Evolutionary conservation across 1,140 invertebrate species (phyloP), one percentile per base, ranked within the genome.

Genomic region (Drosophila cardini): DNA sequence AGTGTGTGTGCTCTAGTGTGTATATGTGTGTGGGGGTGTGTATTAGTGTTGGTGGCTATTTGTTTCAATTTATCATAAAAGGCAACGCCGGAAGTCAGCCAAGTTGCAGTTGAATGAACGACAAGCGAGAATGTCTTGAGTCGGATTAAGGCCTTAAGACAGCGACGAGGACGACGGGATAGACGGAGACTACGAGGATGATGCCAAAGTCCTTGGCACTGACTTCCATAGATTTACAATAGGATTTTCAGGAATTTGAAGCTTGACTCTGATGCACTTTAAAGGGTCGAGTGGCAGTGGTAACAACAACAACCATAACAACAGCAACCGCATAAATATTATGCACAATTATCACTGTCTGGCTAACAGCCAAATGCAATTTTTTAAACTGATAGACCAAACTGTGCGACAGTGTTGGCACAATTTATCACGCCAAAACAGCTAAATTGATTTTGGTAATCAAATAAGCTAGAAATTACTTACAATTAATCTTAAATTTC

Each of bases 21-120:
- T 43, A 53, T 50, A 56, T 42, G 78, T 36, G 36, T 18, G 55
- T 42, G 65, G 62, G 69, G 57, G 50, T 71, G 52, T 63, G 56
- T 26, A 32, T 26, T 26, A 13, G 50, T 64, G 58, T 65, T 70
- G 72, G 61, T 87, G 84, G 84, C 84, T 87, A 87, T 87, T 89
- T 87, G 84, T 87, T 87, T 87, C 84, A 87, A 87, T 87, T 87
- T 87, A 87, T 87, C 84, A 87, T 87, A 87, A 84, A 89, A 87
- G 80, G 76, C 84, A 84, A 84, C 84, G 84, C 80, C 84, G 84
- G 84, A 87, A 87, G 84, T 87, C 84, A 87, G 70, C 84, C 73
- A 76, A 89, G 70, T 40, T 87, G 84, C 76, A 87, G 84, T 87
- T 87, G 84, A 87, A 87, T 84, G 84, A 89, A 87, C 84, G 83